Evolutionary conservation across 2,113 vertebrate species (phyloP), one percentile per base, ranked within the genome.

Genomic region (Salvator merianae): DNA sequence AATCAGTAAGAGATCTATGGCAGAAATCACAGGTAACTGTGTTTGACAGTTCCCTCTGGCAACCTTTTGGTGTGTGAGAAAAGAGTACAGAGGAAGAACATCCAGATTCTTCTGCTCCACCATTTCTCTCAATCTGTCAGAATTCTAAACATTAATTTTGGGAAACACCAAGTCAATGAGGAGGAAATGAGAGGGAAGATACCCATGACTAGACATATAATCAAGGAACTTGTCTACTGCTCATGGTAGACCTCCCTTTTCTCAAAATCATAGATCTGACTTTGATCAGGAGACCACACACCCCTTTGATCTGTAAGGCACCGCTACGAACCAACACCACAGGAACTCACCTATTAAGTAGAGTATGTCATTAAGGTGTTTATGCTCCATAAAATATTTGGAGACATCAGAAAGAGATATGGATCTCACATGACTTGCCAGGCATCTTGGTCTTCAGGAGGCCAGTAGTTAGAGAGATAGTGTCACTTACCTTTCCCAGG

Each of bases 261-360:
- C 26, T 2, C 20, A 79, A 71, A 76, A 32, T n/a, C 28, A 7
- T n/a, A 10, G 36, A n/a, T 34, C 26, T 22, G 26, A 22, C 75
- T 53, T 47, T 14, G 13, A 30, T 7, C 34, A 30, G 38, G 32
- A 28, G 38, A 26, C 24, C 68, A 59, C 18, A 12, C 18, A 20
- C 68, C 79, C 55, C 78, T 24, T 62, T 7, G 30, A 63, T 63
- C 30, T 72, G 4, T n/a, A 28, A 47, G 81, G 78, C 28, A 62
- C 36, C 36, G 30, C 70, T 63, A 63, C 4, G 10, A 74, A 63
- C 26, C 26, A 71, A 69, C 68, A 59, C 36, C 53, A 63, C 81
- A 72, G 55, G 81, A 82, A 74, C 71, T 82, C 12, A 63, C 20
- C 70, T 63, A 74, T 82, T 82, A 82, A 70, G 38, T 47, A 30